Conservation (phyloP, 1,140 invertebrate species). For the Acromyrmex echinatior region DNA sequence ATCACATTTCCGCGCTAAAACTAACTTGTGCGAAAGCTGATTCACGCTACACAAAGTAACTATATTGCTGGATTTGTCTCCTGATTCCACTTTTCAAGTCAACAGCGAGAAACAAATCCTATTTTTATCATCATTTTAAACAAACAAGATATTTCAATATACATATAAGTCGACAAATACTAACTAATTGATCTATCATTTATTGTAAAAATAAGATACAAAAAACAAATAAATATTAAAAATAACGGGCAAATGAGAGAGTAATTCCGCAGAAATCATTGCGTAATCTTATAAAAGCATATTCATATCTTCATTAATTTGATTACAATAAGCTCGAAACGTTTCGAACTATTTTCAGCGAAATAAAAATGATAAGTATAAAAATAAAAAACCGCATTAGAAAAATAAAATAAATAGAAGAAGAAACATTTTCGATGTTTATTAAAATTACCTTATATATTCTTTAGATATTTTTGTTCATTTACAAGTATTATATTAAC, state of each 20-base stretch:
- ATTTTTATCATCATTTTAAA: slow-evolving; percentile 1
- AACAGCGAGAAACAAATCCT: slow-evolving; percentile 17
- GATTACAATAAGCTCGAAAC: too few relatives aligned
- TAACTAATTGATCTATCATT: not conserved
- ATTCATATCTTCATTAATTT: too few relatives aligned
- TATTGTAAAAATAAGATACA: slow-evolving; percentile 3
- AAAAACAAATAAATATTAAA: too few relatives aligned
- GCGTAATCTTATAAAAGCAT: too few relatives aligned
- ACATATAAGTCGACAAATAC: not conserved
- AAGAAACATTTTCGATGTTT: not conserved
- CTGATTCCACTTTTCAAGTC: not conserved
- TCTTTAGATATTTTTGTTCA: not conserved
- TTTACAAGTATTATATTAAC: slow-evolving; percentile 9
- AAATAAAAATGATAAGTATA: too few relatives aligned
- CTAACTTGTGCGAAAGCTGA: slow-evolving; percentile 30
- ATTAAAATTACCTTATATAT: not conserved
- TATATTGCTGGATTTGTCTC: slow-evolving; percentile 15
- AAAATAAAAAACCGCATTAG: too few relatives aligned
- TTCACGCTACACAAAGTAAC: slow-evolving; percentile 8
- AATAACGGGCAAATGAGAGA: too few relatives aligned
- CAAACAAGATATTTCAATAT: not conserved
- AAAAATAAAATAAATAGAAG: not conserved
- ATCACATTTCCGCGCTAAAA: slow-evolving; percentile 46
- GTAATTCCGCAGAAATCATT: too few relatives aligned
- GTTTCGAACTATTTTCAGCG: too few relatives aligned